phyloP scores from a whole-genome alignment of 2,113 vertebrate species.

The Egretta garzetta region DNA sequence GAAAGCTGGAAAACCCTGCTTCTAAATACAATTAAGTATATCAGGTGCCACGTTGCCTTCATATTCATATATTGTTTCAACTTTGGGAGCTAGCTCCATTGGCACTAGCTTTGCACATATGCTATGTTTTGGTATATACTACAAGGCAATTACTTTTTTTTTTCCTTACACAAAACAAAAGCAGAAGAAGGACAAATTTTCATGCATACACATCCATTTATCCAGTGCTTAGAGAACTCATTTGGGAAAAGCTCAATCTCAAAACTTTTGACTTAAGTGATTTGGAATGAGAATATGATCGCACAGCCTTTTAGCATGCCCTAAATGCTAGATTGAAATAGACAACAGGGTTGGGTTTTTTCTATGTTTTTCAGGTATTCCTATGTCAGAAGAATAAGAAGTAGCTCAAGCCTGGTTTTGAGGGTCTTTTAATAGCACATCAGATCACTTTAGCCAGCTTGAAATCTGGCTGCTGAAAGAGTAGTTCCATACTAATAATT shows the following conservation, averaged over 20 bases:
- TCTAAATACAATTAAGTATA: not conserved
- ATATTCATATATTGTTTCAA: not conserved
- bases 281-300: not conserved
- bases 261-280: not conserved
- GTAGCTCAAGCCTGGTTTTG: not conserved
- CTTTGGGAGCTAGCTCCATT: not conserved
- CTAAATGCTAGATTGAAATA: not conserved
- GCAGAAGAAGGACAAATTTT: not conserved
- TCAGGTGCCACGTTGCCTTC: not conserved
- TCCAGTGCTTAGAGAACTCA: not conserved
- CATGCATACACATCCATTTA: not conserved
- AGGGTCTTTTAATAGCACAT: not conserved
- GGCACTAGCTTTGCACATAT: not conserved
- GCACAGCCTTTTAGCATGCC: not conserved
- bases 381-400: not conserved
- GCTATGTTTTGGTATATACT: not conserved
- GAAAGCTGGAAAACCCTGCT: not conserved
- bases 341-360: accelerated
- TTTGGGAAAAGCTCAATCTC: not conserved
- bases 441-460: not conserved
- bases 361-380: not conserved
- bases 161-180: not conserved
- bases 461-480: not conserved
- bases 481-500: not conserved
- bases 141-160: not conserved